A percentile compares a stretch with the other conserved stretches of the same genome.
phyloP scores from a whole-genome alignment of 2,888 invertebrate genomes.

The Augiades crinisus region DNA sequence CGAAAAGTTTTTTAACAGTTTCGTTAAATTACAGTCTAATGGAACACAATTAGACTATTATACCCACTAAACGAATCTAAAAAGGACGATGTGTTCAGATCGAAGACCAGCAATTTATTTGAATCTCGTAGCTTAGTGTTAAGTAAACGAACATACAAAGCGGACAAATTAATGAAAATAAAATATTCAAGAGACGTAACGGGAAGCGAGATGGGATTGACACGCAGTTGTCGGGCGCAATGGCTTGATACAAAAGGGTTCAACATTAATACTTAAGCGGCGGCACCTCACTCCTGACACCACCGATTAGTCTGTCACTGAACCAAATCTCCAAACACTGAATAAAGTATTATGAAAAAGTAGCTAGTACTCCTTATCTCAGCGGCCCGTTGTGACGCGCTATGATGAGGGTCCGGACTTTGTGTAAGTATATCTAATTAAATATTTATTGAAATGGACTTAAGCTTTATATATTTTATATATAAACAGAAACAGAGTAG shows the following conservation, averaged over 20 bases:
- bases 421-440: too few relatives aligned
- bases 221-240: slow-evolving; percentile 59
- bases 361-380: slow-evolving; percentile 69
- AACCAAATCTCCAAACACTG: slow-evolving; percentile 66
- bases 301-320: slow-evolving; percentile 76
- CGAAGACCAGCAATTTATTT: background rate
- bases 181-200: slow-evolving; percentile 63
- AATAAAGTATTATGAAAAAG: slow-evolving; percentile 81
- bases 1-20: too few relatives aligned
- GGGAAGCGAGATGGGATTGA: slow-evolving; percentile 59
- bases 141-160: slow-evolving; percentile 47
- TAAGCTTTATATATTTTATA: too few relatives aligned
- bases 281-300: slow-evolving; percentile 70
- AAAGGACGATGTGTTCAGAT: background rate
- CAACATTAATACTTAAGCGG: slow-evolving; percentile 73
- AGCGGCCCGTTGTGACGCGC: slow-evolving; percentile 46
- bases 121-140: slow-evolving; percentile 27
- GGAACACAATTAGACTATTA: too few relatives aligned
- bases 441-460: too few relatives aligned
- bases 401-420: slow-evolving; percentile 69
- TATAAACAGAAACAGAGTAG: too few relatives aligned
- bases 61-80: background rate
- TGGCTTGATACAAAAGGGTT: slow-evolving; percentile 69
- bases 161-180: slow-evolving; percentile 75
- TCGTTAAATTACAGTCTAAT: too few relatives aligned